A percentile compares a stretch with the other conserved stretches of the same genome.
Evolutionary conservation across 2,888 invertebrate species (phyloP).

Genomic region (Caenorhabditis sp.): DNA sequence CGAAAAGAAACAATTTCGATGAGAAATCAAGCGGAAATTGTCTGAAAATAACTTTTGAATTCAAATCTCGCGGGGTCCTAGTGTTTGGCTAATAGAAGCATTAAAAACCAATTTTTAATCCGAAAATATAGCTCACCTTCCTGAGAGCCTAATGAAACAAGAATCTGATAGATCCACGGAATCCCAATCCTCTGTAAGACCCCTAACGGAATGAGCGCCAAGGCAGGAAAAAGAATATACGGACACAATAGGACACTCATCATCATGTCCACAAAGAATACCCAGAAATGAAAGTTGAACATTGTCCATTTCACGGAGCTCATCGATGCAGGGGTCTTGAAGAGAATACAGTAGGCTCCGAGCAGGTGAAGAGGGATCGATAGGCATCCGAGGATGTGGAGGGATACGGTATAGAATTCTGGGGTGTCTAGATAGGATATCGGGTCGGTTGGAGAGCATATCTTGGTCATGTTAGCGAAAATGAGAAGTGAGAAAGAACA

Average conservation of each 20-base stretch:
- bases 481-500: too few relatives aligned
- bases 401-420: background rate
- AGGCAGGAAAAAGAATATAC: background rate
- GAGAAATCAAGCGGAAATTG: too few relatives aligned
- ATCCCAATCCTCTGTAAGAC: background rate
- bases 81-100: too few relatives aligned
- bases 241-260: conserved; percentile 8
- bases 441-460: background rate
- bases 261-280: conserved; percentile 3
- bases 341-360: conserved; percentile 39
- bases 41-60: too few relatives aligned
- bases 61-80: too few relatives aligned
- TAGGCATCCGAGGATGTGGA: conserved; percentile 3
- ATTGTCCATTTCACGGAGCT: too few relatives aligned
- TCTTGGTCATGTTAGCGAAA: too few relatives aligned
- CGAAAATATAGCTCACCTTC: background rate
- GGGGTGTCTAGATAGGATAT: conserved; percentile 14
- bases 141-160: background rate
- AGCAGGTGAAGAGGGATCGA: conserved; percentile 10
- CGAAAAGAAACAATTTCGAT: too few relatives aligned
- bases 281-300: too few relatives aligned
- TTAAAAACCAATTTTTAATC: background rate
- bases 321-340: conserved; percentile 19
- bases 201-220: background rate
- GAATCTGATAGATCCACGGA: background rate